Percentiles rank a stretch among this genome's conserved stretches.
phyloP scores from a whole-genome alignment of 1,140 invertebrate species.

The Colletes gigas region DNA sequence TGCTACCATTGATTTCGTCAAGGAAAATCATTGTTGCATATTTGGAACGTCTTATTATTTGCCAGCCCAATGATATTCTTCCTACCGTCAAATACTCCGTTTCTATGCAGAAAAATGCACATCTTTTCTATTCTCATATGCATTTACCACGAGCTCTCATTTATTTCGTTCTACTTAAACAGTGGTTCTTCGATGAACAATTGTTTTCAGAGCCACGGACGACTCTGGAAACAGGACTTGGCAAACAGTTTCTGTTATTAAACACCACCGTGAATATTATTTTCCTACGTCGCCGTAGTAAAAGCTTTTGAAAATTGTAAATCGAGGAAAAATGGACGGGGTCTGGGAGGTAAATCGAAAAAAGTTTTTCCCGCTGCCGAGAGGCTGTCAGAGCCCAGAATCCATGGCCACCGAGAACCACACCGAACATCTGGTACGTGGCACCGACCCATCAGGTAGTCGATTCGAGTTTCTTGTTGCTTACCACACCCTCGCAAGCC shows the following conservation, averaged over 20 bases:
- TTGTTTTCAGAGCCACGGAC: no score
- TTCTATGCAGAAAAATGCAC: not conserved
- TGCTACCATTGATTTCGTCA: not conserved
- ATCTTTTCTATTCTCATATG: not conserved
- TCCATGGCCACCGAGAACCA: constrained; percentile 48
- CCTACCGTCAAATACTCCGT: not conserved
- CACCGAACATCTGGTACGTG: constrained; percentile 61
- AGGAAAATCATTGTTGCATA: not conserved
- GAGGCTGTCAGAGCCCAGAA: constrained; percentile 58
- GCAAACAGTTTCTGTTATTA: no score
- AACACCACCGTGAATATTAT: no score
- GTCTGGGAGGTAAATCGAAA: constrained; percentile 53
- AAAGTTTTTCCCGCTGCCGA: constrained; percentile 47
- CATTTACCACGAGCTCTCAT: not conserved
- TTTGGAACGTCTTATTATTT: not conserved
- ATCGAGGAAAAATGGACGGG: constrained; percentile 13
- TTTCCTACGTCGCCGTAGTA: not conserved
- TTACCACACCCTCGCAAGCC: constrained; percentile 30
- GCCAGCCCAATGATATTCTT: not conserved
- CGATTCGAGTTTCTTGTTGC: constrained; percentile 62
- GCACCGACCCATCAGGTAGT: constrained; percentile 55
- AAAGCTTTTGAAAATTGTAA: constrained; percentile 25
- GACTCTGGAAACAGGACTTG: no score
- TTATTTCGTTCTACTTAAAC: not conserved
- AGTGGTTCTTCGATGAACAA: no score